Evolutionary conservation across 2,797 vertebrate genomes (phyloP), one percentile per base, ranked within the genome.

Genomic region (Poeciliopsis presidionis): DNA sequence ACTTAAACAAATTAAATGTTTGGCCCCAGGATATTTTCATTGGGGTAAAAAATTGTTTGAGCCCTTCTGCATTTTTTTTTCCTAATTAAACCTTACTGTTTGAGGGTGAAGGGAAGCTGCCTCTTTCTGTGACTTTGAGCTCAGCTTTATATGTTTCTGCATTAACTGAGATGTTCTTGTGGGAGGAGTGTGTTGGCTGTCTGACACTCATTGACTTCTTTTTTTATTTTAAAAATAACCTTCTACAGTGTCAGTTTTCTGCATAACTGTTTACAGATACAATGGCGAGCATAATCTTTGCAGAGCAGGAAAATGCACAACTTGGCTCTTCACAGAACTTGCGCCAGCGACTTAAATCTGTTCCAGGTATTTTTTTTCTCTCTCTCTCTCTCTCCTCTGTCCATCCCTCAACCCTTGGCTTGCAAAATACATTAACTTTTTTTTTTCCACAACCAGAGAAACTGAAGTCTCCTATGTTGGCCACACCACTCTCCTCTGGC

Each of bases 331-430:
- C 78, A 0, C 75, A 90, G 63, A 91, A 92, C 72, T 81, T 89
- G 77, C 78, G 92, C 39, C 84, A 82, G 73, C 80, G 91, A 41
- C 90, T 94, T 78, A 91, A 90, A 77, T 95, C 92, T 76, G 92
- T 89, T 75, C 90, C 93, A 87, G 94, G 94, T 94, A 74, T 39
- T 28, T 69, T 4, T 63, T 20, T 13, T 46, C 0, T 69, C 45
- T 30, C 33, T 73, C 13, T 7, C 36, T 41, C 7, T 1, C 1
- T 2, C 0, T 0, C 1, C 7, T 1, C 1, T 2, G 0, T 0
- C 1, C 12, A 1, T 67, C 9, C 5, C 0, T 41, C 65, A 25
- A 43, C 39, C 20, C 11, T 69, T 43, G 39, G 20, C 13, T 25
- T 67, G 18, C 4, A 28, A 57, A 72, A 2, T 30, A 6, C 0